Base-by-base conservation (phyloP, 2,113 vertebrate species). In the Microtus pennsylvanicus region DNA sequence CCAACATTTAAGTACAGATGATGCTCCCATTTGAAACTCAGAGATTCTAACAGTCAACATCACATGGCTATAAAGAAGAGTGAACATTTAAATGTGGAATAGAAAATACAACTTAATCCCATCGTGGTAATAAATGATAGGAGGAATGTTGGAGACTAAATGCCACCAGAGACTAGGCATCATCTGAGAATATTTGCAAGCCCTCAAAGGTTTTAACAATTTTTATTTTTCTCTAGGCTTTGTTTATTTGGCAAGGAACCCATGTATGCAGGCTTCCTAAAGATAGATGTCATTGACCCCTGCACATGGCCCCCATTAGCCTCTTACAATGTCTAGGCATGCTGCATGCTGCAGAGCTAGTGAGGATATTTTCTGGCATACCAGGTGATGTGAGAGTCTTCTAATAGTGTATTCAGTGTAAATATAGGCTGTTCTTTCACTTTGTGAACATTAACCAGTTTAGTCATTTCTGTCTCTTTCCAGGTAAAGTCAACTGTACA, bases 71-170 rank as follows among this genome's bases (percentile, higher is more conserved):
- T 45, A 87, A 90, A 95, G 72, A 52, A 26, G 21, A 95, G 94
- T 96, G 63, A 96, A 21, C n/a, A 28, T 26, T 47, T 83, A 52
- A 89, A 95, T 89, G 72, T 97, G 96, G 87, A 92, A 3, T 63
- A 26, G 65, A 94, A 98, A 98, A 96, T 80, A 96, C 95, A 92
- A 95, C 89, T 91, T 89, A 72, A 86, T 21, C 30, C 82, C 70
- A 35, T 96, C 86, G 98, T 98, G 72, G 81, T 98, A 98, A 89
- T 95, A 65, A 95, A 97, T 94, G 82, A 97, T 97, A 97, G 86
- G 19, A 97, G 91, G 90, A 97, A 74, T 55, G 90, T 97, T 98
- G 69, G 98, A 97, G 94, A 89, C 42, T 91, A 97, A 98, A 92
- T 96, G 72, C 72, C 35, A 69, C 14, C 45, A 70, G 98, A 97